Conservation (phyloP, 1,140 invertebrate genomes). For the Lineus longissimus region DNA sequence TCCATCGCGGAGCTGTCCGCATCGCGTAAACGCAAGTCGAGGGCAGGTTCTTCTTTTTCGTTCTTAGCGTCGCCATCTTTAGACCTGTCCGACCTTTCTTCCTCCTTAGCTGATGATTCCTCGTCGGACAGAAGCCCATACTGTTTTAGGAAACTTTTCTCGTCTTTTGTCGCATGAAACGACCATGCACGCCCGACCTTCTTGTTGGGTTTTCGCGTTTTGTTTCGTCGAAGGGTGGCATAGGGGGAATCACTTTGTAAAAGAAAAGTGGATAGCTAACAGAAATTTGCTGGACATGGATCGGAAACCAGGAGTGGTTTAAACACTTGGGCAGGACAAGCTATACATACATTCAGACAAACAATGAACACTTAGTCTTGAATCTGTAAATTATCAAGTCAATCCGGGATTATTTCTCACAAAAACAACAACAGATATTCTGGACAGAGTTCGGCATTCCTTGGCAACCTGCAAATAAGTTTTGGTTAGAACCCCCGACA, state of each 20-base stretch:
- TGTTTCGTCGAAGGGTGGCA: slow-evolving; percentile 2
- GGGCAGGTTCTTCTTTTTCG: neutral
- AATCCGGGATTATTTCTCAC: too few relatives aligned
- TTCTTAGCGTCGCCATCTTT: neutral
- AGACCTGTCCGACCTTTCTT: neutral
- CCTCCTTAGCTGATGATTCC: neutral
- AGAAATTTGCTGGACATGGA: too few relatives aligned
- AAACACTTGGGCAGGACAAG: too few relatives aligned
- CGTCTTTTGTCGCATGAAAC: slow-evolving; percentile 4
- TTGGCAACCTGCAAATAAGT: too few relatives aligned
- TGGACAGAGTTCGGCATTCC: too few relatives aligned
- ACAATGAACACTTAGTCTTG: too few relatives aligned
- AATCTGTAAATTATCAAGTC: too few relatives aligned
- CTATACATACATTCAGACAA: too few relatives aligned
- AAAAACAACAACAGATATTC: too few relatives aligned
- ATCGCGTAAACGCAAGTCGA: neutral
- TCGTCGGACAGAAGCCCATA: neutral
- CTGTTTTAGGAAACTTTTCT: slow-evolving; percentile 3
- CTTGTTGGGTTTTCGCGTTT: slow-evolving; percentile 8
- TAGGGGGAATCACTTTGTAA: slow-evolving; percentile 4
- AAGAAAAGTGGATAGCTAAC: neutral
- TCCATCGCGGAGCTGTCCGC: neutral
- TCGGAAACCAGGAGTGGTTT: too few relatives aligned
- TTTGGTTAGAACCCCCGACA: too few relatives aligned
- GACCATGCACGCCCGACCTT: slow-evolving; percentile 4